Evolutionary conservation across 1,140 invertebrate species (phyloP).

Genomic region (Phymastichus coffea): DNA sequence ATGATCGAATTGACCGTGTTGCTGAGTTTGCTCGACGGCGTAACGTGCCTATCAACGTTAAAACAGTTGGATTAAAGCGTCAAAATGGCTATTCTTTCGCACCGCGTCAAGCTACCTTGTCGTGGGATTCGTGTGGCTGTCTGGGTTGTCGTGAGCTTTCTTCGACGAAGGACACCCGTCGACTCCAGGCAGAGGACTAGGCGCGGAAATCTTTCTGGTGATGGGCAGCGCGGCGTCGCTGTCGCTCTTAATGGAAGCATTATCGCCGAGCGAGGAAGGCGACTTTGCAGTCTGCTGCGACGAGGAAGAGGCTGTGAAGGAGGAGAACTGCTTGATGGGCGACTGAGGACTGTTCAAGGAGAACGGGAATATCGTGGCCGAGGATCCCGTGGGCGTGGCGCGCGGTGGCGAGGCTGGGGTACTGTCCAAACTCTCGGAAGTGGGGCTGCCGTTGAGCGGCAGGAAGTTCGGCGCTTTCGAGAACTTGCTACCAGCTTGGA

Average conservation of each 20-base stretch:
- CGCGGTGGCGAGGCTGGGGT: slow-evolving; percentile 55
- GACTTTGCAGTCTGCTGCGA: slow-evolving; percentile 24
- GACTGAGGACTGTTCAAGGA: slow-evolving; percentile 63
- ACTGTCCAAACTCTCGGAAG: slow-evolving; percentile 48
- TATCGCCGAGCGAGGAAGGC: slow-evolving; percentile 16
- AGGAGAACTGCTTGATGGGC: slow-evolving; percentile 52
- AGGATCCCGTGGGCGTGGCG: slow-evolving; percentile 58
- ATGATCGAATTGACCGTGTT: slow-evolving; percentile 18
- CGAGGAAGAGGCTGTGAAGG: background rate
- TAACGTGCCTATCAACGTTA: too few relatives aligned
- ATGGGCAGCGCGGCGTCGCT: slow-evolving; percentile 45
- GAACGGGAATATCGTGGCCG: slow-evolving; percentile 62
- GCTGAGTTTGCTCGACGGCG: background rate
- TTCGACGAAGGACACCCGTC: slow-evolving; percentile 23
- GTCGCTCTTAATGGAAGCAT: slow-evolving; percentile 22
- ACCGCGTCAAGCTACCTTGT: too few relatives aligned
- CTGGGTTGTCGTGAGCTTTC: slow-evolving; percentile 16
- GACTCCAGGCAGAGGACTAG: slow-evolving; percentile 29
- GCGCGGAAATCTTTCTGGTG: slow-evolving; percentile 30
- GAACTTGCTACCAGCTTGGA: slow-evolving; percentile 54
- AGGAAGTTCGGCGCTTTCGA: slow-evolving; percentile 50
- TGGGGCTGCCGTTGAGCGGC: slow-evolving; percentile 49
- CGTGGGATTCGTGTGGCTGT: background rate
- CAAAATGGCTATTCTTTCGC: too few relatives aligned
- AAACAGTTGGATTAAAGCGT: too few relatives aligned